Evolutionary conservation across 2,888 invertebrate species (phyloP), one percentile per base, ranked within the genome.

Genomic region (Platycheirus albimanus): DNA sequence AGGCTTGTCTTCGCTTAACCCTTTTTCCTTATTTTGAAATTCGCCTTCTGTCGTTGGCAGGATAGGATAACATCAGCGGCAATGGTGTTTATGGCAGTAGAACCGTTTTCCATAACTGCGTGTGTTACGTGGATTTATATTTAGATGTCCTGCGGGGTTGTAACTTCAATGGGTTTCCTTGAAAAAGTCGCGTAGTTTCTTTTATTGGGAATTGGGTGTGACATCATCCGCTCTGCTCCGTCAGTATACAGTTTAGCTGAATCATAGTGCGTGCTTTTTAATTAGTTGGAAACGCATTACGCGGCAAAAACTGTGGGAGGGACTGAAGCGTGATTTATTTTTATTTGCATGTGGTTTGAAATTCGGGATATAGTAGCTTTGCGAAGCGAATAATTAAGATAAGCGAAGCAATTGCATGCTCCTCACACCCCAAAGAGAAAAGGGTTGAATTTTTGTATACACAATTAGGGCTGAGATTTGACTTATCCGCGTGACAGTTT

Each of bases 281-380:
- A 83, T 83, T 83, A 83, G 83, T 78, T 83, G 64, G 43, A 63
- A 83, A 78, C 77, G 78, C 78, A 78, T 74, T 83, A 69, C 72
- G 72, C 36, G 30, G 61, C 67, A 28, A 49, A 17, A 74, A 69
- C 45, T 64, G 72, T 69, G 77, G 66, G 69, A 74, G 77, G 38
- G 51, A 74, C 69, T 74, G 67, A 64, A 78, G 72, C 78, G 69
- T 83, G 83, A 83, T 83, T 83, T 83, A 83, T 83, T 77, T 83
- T 83, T 78, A 83, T 83, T 83, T 69, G 78, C 72, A 74, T 83
- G 83, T 74, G 83, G 83, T 74, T 63, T 56, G 45, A 45, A 69
- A 19, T 52, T 71, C 28, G 41, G 69, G 63, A 38, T 63, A 75
- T 49, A 38, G 61, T 20, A 6, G 24, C 30, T 4, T 47, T 30